These are phyloP conservation scores for Theonella swinhoei DNA, from an alignment of 37 sponge, comb jelly and placozoan genomes.

Conservation along the genomic window DNA sequence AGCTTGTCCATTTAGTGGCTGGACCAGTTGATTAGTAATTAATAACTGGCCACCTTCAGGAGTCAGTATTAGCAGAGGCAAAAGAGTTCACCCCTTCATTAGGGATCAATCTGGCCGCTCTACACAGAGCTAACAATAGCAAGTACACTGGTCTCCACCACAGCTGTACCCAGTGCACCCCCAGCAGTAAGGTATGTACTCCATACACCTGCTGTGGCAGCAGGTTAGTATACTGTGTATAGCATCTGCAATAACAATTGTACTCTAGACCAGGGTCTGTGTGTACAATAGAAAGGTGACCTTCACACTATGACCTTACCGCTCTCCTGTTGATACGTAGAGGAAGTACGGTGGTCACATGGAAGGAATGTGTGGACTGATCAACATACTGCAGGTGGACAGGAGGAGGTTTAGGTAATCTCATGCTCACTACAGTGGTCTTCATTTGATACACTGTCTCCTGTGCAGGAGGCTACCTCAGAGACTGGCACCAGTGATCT, in stretches of 20 bases:
- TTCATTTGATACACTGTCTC: background rate
- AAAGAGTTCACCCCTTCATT: conserved; percentile 37
- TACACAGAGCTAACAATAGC: conserved; percentile 9
- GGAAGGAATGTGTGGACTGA: conserved; percentile 3
- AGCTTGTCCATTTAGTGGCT: too few species aligned
- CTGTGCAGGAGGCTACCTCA: background rate
- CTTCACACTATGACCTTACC: background rate
- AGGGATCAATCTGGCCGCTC: conserved; percentile 16
- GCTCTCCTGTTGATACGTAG: background rate
- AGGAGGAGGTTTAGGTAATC: conserved; percentile 25
- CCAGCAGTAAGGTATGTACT: conserved; percentile 57
- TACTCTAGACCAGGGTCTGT: background rate
- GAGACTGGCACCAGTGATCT: background rate
- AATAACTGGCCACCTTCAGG: background rate
- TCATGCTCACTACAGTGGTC: background rate
- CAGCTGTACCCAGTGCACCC: conserved; percentile 60
- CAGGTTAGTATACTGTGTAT: background rate
- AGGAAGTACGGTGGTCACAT: background rate
- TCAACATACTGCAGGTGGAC: conserved; percentile 20
- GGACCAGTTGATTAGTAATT: too few species aligned
- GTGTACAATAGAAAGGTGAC: background rate
- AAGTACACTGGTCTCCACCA: conserved; percentile 29
- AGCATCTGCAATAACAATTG: too few species aligned
- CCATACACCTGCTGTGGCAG: too few species aligned
- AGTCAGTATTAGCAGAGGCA: background rate